Evolutionary conservation across 1,140 invertebrate species (phyloP), one percentile per base, ranked within the genome.

Genomic region (Sinella curviseta): DNA sequence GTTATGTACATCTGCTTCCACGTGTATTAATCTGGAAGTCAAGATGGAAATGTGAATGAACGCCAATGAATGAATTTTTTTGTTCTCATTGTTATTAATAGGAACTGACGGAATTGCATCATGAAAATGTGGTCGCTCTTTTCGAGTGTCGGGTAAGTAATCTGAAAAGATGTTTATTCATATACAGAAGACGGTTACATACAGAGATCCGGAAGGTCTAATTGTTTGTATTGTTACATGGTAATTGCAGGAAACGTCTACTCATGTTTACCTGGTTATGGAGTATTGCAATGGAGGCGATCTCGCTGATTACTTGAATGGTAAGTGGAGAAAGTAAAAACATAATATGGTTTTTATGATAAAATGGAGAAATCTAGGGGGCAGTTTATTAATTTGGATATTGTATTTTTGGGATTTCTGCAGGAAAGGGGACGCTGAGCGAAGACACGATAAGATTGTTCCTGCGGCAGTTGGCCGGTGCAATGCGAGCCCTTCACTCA

Each of bases 201-300:
- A 48, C 39, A 48, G 20, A 48, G 20, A 12, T 48, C 8, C 8
- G 20, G 8, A 48, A 48, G 20, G 20, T 20, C 39, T 48, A 48
- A 48, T 48, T 48, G 8, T 80, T 35, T 79, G 83, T 77, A 33
- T 12, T 48, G 39, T 48, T 48, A 48, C 20, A 12, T 48, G 84
- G n/a, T n/a, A n/a, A n/a, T 48, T 48, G 80, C 80, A 92, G 89
- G 97, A 99, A 90, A 96, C 95, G 77, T 90, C 92, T 83, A 92
- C 94, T 84, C 93, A 97, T 90, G 96, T 99, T 78, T 98, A 94
- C 89, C 91, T 99, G 82, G 95, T 99, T 84, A 99, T 99, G 96
- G 97, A 97, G 92, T 99, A 97, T 88, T 99, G 97, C 88, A 99
- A 99, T 91, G 97, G 97, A 67, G 97, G 97, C 16, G 97, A 99